A percentile compares a stretch with the other conserved stretches of the same genome.
phyloP scores from a whole-genome alignment of 2,113 vertebrate species.

The Sinocyclocheilus grahami region DNA sequence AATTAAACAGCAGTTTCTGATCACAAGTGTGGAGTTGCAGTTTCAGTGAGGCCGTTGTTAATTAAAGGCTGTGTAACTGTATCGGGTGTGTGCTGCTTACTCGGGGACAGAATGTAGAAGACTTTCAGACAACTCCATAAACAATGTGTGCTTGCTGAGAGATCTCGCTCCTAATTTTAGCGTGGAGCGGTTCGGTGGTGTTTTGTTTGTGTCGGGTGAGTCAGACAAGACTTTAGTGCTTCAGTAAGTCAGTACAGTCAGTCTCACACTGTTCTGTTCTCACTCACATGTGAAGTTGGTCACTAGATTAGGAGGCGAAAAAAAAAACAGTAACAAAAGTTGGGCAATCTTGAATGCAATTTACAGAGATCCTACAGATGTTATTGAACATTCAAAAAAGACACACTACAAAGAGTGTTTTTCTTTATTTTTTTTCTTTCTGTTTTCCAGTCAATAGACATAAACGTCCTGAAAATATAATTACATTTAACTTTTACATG shows the following conservation, averaged over 20 bases:
- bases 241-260: conserved; percentile 10
- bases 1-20: conserved; percentile 3
- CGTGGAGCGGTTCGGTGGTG: conserved; percentile 1
- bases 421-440: not conserved
- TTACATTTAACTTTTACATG: not conserved
- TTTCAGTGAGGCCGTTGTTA: conserved; percentile 29
- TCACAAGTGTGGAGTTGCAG: conserved; percentile 21
- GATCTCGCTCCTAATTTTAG: conserved; percentile 54
- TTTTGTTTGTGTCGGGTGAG: conserved; percentile 35
- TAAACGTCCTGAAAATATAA: not conserved
- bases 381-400: not conserved
- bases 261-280: not conserved
- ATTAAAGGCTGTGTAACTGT: conserved; percentile 36
- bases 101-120: conserved; percentile 4
- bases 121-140: conserved; percentile 54
- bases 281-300: not conserved
- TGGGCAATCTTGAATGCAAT: not conserved
- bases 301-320: not conserved
- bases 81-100: conserved; percentile 41
- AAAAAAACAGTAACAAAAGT: not conserved
- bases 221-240: conserved; percentile 36
- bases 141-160: conserved; percentile 46
- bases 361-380: not conserved
- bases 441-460: not conserved
- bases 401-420: not conserved